Evolutionary conservation across 2,797 vertebrate species (phyloP), one percentile per base, ranked within the genome.

Genomic region (Sebastes goodei): DNA sequence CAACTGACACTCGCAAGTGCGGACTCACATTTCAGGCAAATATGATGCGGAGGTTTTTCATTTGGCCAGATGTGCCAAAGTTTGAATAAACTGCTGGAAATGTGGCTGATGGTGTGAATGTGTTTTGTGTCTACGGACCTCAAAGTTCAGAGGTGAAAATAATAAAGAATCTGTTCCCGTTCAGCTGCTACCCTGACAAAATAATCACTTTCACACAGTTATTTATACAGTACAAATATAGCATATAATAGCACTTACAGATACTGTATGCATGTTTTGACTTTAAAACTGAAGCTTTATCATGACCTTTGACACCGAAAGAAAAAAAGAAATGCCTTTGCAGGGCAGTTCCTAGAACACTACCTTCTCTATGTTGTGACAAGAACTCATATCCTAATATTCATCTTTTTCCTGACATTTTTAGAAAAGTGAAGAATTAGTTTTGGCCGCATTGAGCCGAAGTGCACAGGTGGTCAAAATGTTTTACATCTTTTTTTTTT

Each of bases 381-480:
- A 52, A 52, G 66, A 60, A 25, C 27, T 42, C 15, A 64, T 52
- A 23, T 74, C 59, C 59, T 55, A 5, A 70, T 55, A 80, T 87
- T 71, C 63, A 61, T 83, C 61, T 83, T 78, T 55, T 35, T 8
- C 42, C 70, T 71, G 70, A 81, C 77, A 68, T 33, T 69, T 55
- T 59, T 66, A 15, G 23, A 35, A 69, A 81, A 82, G 46, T 79
- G 57, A 80, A 78, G 78, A 67, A 87, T 60, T 6, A 15, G 53
- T 72, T 77, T 42, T 61, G 62, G 33, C 12, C 17, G 3, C 2
- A 3, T 27, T 2, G 62, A 81, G 79, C 74, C 70, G 65, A 76
- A 80, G 23, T 42, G 21, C 78, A 73, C 89, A 91, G 87, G 76
- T 84, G 88, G 82, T 82, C 74, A 74, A 76, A 82, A 84, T 83